Evolutionary conservation across 2,888 invertebrate species (phyloP).

Genomic region (Andrena bicolor): DNA sequence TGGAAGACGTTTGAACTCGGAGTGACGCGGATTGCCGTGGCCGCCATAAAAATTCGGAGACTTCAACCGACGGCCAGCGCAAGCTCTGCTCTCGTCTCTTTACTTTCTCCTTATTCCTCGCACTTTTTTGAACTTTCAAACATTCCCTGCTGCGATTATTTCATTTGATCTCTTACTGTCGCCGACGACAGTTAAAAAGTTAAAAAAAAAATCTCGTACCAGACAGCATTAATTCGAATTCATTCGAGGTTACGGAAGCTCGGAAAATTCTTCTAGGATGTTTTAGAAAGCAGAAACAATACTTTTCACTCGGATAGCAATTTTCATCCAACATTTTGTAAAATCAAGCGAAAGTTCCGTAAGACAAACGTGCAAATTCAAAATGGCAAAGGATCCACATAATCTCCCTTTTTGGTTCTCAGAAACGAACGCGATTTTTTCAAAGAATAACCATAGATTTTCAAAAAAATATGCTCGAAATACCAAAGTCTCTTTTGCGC

Average conservation of each 20-base stretch:
- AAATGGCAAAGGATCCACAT: neutral
- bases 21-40: constrained; percentile 3
- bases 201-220: neutral
- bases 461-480: constrained; percentile 1
- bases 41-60: constrained; percentile 78
- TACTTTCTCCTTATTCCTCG: constrained; percentile 27
- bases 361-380: neutral
- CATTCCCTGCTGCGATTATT: neutral
- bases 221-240: neutral
- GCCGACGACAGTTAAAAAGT: neutral
- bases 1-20: neutral
- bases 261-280: neutral
- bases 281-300: neutral
- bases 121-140: neutral
- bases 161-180: neutral
- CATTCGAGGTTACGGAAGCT: neutral
- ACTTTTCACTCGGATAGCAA: neutral
- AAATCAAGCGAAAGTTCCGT: no score
- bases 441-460: constrained; percentile 11
- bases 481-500: neutral
- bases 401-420: neutral
- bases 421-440: neutral
- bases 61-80: constrained; percentile 78
- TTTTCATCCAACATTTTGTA: neutral
- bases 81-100: constrained; percentile 46